A percentile compares a stretch with the other conserved stretches of the same genome.
Evolutionary conservation across 2,113 vertebrate genomes (phyloP).

Genomic region (Periophthalmus modestus): DNA sequence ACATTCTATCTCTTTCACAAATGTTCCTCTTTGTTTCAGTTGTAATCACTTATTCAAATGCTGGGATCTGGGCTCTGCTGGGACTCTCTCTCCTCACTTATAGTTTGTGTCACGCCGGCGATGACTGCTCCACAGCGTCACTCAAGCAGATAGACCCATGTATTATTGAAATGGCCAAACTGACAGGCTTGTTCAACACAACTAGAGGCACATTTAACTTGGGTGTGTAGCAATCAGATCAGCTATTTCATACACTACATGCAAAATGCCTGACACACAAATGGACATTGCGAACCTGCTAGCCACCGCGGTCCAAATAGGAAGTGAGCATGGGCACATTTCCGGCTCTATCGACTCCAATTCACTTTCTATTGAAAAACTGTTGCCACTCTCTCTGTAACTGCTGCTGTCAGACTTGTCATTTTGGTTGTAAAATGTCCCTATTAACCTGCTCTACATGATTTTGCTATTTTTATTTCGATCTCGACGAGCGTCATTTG

Average conservation of each 20-base stretch:
- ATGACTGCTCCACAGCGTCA: neutral
- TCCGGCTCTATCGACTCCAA: too few relatives aligned
- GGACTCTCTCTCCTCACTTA: neutral
- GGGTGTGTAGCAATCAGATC: neutral
- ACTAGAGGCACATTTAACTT: neutral
- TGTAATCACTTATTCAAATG: slow-evolving; percentile 1
- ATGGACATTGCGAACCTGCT: too few relatives aligned
- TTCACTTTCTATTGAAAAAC: too few relatives aligned
- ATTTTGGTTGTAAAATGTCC: too few relatives aligned
- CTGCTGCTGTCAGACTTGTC: too few relatives aligned
- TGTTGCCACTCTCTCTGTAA: too few relatives aligned
- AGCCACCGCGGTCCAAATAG: too few relatives aligned
- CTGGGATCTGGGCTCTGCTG: neutral
- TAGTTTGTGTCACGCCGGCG: neutral
- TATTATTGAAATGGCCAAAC: slow-evolving; percentile 2
- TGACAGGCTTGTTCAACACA: neutral
- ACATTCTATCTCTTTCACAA: neutral
- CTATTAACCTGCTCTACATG: too few relatives aligned
- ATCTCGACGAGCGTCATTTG: too few relatives aligned
- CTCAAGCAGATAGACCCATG: neutral
- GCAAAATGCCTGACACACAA: too few relatives aligned
- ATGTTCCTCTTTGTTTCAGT: neutral
- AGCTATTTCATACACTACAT: neutral
- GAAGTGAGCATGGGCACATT: too few relatives aligned
- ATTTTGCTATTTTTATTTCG: too few relatives aligned